A percentile compares a stretch with the other conserved stretches of the same genome.
These are phyloP conservation scores for Labia minor DNA, from an alignment of 2,888 invertebrate species.

Conservation along the genomic window DNA sequence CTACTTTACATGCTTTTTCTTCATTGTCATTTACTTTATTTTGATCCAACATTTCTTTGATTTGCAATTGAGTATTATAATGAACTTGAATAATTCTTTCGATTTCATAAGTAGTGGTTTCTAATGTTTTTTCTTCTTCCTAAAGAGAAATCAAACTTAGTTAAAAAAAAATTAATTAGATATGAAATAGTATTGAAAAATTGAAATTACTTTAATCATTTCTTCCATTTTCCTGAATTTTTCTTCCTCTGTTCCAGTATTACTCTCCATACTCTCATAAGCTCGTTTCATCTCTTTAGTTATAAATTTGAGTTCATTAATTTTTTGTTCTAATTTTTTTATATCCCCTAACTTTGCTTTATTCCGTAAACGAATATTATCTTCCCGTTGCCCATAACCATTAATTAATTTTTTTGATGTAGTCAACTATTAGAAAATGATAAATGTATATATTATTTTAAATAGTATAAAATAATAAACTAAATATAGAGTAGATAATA, in stretches of 20 bases:
- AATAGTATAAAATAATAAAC: not conserved
- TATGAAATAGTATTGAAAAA: not conserved
- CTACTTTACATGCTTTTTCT: conserved; percentile 37
- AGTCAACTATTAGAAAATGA: not conserved
- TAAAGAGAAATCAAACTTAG: not conserved
- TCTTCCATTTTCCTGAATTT: conserved; percentile 48
- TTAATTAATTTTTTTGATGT: conserved; percentile 28
- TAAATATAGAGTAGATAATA: not conserved
- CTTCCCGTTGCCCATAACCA: conserved; percentile 30
- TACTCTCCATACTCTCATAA: conserved; percentile 40
- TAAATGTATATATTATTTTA: not conserved
- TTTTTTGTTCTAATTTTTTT: conserved; percentile 32
- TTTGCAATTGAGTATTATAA: not conserved
- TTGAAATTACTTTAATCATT: conserved; percentile 40
- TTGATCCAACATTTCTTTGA: conserved; percentile 24
- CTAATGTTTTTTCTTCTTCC: not conserved
- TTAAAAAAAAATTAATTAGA: not conserved
- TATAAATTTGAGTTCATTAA: conserved; percentile 31
- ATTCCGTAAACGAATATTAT: conserved; percentile 28
- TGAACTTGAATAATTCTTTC: not conserved
- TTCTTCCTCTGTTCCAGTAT: conserved; percentile 41
- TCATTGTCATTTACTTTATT: conserved; percentile 29
- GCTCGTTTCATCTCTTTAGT: conserved; percentile 37
- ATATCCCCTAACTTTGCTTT: conserved; percentile 26
- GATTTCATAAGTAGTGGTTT: not conserved